A percentile compares a stretch with the other conserved stretches of the same genome.
Conservation (phyloP, 1,140 invertebrate species). For the Thaumetopoea pityocampa region DNA sequence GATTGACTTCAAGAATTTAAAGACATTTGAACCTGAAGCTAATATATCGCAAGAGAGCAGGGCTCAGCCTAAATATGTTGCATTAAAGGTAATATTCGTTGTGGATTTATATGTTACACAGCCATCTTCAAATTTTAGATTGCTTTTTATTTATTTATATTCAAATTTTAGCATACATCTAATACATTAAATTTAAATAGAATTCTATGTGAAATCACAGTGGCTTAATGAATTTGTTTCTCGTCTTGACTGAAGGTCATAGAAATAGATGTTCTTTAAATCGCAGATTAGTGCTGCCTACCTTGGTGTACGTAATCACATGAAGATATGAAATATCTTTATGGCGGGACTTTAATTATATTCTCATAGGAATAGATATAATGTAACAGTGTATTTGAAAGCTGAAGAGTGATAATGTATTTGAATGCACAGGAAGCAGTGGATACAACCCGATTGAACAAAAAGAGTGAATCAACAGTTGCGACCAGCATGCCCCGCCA, state of each 20-base stretch:
- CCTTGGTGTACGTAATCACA: no score
- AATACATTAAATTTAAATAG: no score
- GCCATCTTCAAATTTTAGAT: background rate
- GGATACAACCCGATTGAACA: slow-evolving; percentile 17
- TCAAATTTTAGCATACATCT: no score
- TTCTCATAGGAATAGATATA: no score
- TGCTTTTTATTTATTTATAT: background rate
- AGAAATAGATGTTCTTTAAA: no score
- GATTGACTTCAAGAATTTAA: slow-evolving; percentile 47
- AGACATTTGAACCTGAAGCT: slow-evolving; percentile 23
- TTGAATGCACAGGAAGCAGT: slow-evolving; percentile 25
- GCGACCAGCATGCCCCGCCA: slow-evolving; percentile 35
- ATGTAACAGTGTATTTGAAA: background rate
- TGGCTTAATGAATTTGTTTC: no score
- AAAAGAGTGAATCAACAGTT: slow-evolving; percentile 25
- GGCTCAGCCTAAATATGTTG: slow-evolving; percentile 34
- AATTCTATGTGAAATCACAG: no score
- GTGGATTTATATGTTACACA: no score
- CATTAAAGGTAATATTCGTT: slow-evolving; percentile 42
- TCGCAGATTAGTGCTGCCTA: no score
- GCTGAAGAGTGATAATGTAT: background rate
- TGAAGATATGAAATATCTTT: no score
- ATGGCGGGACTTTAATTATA: no score
- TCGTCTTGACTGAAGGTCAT: no score
- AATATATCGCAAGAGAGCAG: slow-evolving; percentile 23